Conservation (phyloP, 1,140 invertebrate genomes). For the Dolichoris vasculosae region DNA sequence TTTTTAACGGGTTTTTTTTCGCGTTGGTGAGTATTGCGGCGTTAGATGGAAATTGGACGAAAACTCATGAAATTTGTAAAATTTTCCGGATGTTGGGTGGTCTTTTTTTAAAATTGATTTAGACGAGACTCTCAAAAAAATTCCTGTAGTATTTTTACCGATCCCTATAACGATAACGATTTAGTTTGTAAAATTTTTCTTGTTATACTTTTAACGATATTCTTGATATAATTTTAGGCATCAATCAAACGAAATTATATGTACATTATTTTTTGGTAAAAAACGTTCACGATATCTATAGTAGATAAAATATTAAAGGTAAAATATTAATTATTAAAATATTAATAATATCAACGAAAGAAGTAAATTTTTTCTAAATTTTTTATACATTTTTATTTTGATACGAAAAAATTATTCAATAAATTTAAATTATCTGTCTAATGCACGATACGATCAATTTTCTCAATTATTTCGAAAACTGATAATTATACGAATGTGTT, state of each 20-base stretch:
- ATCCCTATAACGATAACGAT: too few species aligned
- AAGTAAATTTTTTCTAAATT: background rate
- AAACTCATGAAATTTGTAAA: constrained; percentile 30
- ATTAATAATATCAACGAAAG: background rate
- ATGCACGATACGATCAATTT: background rate
- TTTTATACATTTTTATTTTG: background rate
- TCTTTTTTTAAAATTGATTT: constrained; percentile 39
- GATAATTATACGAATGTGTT: background rate
- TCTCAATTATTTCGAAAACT: background rate
- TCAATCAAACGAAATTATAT: too few species aligned
- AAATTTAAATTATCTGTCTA: background rate
- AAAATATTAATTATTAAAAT: background rate
- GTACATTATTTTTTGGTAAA: too few species aligned
- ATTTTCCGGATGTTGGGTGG: constrained; percentile 10
- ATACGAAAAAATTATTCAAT: background rate
- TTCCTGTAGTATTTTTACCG: too few species aligned
- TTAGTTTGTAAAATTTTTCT: too few species aligned
- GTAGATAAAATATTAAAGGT: too few species aligned
- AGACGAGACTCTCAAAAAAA: background rate
- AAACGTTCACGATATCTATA: too few species aligned
- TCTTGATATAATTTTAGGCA: too few species aligned
- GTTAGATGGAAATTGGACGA: constrained; percentile 41
- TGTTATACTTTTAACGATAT: too few species aligned
- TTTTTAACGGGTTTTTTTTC: constrained; percentile 7
- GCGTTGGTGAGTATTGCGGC: constrained; percentile 14